A percentile compares a stretch with the other conserved stretches of the same genome.
These are phyloP conservation scores for Diuraphis noxia DNA, from an alignment of 1,140 invertebrate genomes.

Conservation along the genomic window DNA sequence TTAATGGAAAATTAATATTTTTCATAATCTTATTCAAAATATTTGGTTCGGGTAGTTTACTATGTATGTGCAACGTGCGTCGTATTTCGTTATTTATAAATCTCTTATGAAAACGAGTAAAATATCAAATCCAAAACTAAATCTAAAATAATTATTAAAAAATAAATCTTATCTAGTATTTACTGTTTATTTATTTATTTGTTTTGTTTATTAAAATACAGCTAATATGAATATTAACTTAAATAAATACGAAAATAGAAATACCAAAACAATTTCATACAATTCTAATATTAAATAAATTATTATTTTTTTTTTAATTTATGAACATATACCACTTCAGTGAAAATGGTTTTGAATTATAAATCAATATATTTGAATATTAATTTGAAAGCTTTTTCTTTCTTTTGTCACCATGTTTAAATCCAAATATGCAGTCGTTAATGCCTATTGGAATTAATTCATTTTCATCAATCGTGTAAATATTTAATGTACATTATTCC, in stretches of 20 bases:
- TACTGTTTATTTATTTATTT: background rate
- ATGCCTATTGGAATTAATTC: background rate
- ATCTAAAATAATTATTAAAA: background rate
- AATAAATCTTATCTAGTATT: background rate
- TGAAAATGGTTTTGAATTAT: background rate
- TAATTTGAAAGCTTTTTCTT: background rate
- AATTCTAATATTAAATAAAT: no score
- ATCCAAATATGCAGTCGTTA: background rate
- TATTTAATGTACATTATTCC: background rate
- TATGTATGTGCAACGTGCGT: background rate
- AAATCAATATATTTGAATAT: background rate
- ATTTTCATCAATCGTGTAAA: background rate
- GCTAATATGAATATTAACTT: no score
- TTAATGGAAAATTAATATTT: conserved; percentile 9
- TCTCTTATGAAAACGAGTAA: background rate
- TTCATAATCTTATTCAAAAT: background rate
- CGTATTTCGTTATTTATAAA: background rate
- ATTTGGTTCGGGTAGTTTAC: background rate
- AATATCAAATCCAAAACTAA: background rate
- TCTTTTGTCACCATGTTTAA: background rate
- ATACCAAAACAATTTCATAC: no score
- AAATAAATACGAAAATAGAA: no score
- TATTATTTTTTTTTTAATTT: background rate
- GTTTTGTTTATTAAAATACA: background rate
- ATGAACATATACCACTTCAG: background rate